Evolutionary conservation across 2,888 invertebrate species (phyloP).

Genomic region (Timema podura): DNA sequence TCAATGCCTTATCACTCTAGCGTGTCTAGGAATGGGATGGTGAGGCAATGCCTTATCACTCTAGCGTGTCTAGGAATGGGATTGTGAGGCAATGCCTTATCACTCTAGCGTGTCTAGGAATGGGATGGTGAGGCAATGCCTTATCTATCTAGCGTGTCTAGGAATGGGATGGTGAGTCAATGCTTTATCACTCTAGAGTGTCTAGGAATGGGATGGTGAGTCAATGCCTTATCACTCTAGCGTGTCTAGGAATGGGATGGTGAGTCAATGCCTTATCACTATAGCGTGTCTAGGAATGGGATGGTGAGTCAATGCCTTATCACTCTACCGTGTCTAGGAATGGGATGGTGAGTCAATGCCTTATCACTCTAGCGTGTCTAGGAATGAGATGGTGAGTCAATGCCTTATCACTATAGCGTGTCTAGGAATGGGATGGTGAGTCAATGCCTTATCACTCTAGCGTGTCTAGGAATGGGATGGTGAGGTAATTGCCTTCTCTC

Average conservation of each 20-base stretch:
- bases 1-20: constrained; percentile 47
- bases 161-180: constrained; percentile 72
- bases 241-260: no score
- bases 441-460: constrained; percentile 97
- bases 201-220: constrained; percentile 82
- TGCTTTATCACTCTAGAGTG: constrained; percentile 57
- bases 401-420: no score
- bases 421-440: no score
- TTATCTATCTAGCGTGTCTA: constrained; percentile 93
- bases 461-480: constrained; percentile 88
- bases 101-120: no score
- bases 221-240: constrained; percentile 30
- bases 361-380: constrained; percentile 93
- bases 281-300: no score
- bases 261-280: constrained; percentile 47
- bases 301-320: constrained; percentile 64
- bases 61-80: constrained; percentile 91
- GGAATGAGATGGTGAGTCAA: constrained; percentile 72
- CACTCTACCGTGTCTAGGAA: constrained; percentile 94
- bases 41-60: constrained; percentile 79
- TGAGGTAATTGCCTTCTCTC: constrained; percentile 36
- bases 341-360: constrained; percentile 69
- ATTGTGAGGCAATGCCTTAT: constrained; percentile 54
- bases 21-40: no score
- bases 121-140: no score